Conservation (phyloP, 2,797 vertebrate species). For the Crypturellus tataupa region DNA sequence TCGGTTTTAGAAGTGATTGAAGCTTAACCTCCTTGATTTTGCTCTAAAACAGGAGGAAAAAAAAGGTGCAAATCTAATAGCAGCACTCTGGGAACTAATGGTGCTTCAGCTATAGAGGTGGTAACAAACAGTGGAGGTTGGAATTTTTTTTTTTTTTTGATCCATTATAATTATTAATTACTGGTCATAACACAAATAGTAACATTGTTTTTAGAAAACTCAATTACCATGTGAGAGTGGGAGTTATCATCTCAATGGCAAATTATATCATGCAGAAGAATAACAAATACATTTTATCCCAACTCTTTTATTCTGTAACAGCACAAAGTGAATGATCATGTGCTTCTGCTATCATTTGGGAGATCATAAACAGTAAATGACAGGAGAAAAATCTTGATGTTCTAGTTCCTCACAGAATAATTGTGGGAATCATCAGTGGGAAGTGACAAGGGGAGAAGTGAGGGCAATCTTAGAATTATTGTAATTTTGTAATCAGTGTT, state of each 20-base stretch:
- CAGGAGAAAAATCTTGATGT: not conserved
- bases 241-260: not conserved
- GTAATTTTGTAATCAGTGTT: not conserved
- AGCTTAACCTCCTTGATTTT: not conserved
- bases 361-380: not conserved
- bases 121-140: not conserved
- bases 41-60: not conserved
- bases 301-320: not conserved
- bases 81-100: not conserved
- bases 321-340: not conserved
- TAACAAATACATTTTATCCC: not conserved
- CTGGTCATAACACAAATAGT: not conserved
- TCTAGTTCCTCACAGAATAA: not conserved
- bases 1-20: not conserved
- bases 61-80: not conserved
- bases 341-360: not conserved
- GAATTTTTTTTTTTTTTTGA: not conserved
- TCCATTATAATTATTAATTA: not conserved
- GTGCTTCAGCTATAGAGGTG: not conserved
- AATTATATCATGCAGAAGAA: rapidly evolving
- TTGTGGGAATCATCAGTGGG: not conserved
- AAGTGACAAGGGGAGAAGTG: not conserved
- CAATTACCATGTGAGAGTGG: not conserved
- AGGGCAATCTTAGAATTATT: not conserved
- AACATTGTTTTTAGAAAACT: not conserved